Conservation (phyloP, 2,888 invertebrate species). For the Folsomia candida region DNA sequence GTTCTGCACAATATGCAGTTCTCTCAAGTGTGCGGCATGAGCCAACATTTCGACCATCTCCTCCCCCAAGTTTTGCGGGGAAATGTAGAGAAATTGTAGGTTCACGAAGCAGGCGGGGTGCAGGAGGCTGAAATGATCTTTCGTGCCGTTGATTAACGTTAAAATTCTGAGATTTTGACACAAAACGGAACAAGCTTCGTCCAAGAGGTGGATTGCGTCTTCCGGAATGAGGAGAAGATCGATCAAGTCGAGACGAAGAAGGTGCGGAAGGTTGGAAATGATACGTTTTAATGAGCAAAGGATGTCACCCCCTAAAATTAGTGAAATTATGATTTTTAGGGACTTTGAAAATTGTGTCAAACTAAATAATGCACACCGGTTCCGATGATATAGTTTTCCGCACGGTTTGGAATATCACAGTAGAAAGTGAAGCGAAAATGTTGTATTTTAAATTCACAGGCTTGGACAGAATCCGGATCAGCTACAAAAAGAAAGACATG, state of each 20-base stretch:
- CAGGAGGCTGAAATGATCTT: conserved; percentile 66
- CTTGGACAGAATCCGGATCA: conserved; percentile 12
- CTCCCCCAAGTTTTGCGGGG: conserved; percentile 73
- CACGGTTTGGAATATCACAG: conserved; percentile 65
- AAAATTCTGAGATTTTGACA: conserved; percentile 64
- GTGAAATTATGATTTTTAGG: conserved; percentile 7
- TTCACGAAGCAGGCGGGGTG: conserved; percentile 75
- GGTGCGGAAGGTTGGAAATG: conserved; percentile 64
- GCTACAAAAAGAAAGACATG: too few relatives aligned
- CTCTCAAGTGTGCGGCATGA: conserved; percentile 62
- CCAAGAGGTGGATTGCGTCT: conserved; percentile 67
- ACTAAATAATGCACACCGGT: too few relatives aligned
- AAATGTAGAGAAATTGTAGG: conserved; percentile 55
- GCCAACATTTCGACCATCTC: conserved; percentile 68
- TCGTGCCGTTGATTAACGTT: conserved; percentile 72
- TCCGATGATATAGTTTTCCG: conserved; percentile 65
- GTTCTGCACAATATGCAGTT: conserved; percentile 73
- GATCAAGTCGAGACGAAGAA: conserved; percentile 66
- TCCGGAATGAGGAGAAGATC: conserved; percentile 72
- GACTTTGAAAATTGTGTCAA: conserved; percentile 33
- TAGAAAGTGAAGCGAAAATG: conserved; percentile 70
- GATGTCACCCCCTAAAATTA: conserved; percentile 58
- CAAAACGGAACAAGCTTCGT: conserved; percentile 68
- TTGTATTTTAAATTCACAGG: conserved; percentile 55
- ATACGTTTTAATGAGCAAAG: conserved; percentile 66